Evolutionary conservation across 1,140 invertebrate species (phyloP).

Genomic region (Teleopsis dalmanni): DNA sequence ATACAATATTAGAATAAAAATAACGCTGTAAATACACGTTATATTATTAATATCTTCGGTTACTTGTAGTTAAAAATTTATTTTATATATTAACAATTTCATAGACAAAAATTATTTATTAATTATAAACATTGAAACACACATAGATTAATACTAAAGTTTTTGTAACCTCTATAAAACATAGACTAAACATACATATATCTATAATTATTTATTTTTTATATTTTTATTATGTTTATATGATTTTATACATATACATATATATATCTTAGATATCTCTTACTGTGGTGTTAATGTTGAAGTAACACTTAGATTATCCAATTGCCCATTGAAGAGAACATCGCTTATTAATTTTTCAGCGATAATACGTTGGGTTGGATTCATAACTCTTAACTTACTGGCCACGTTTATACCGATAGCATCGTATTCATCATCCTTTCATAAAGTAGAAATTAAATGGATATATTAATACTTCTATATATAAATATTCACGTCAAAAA

Average conservation of each 20-base stretch:
- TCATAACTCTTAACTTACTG: slow-evolving; percentile 41
- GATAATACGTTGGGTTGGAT: slow-evolving; percentile 41
- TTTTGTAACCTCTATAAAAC: no score
- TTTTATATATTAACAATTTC: no score
- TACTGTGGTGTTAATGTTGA: slow-evolving; percentile 32
- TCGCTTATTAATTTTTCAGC: slow-evolving; percentile 45
- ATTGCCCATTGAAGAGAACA: slow-evolving; percentile 44
- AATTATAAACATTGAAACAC: no score
- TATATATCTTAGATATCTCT: slow-evolving; percentile 4
- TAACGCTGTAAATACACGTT: no score
- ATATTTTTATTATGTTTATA: background rate
- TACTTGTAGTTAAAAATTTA: no score
- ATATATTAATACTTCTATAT: no score
- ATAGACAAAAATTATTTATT: no score
- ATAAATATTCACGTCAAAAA: no score
- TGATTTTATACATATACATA: background rate
- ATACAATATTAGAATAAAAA: no score
- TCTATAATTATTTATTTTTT: background rate
- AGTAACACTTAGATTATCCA: slow-evolving; percentile 38
- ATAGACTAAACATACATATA: background rate
- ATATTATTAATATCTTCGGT: no score
- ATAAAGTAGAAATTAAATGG: no score
- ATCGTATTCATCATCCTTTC: slow-evolving; percentile 39
- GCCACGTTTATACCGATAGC: slow-evolving; percentile 45
- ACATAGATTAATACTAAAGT: no score